Evolutionary conservation across 2,888 invertebrate genomes (phyloP).

Genomic region (Baronia brevicornis): DNA sequence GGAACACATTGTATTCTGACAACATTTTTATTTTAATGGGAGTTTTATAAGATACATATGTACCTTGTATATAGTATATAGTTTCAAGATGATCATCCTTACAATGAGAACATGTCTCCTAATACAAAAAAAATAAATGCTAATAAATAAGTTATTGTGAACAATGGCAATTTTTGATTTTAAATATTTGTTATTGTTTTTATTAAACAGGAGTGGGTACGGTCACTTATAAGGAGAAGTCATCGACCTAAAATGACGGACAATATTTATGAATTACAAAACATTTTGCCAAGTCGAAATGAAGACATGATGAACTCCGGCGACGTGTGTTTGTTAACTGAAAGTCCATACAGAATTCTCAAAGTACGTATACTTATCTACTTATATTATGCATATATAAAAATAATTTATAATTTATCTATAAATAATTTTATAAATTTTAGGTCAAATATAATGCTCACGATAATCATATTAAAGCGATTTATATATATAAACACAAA

Average conservation of each 20-base stretch:
- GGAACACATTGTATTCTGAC: no score
- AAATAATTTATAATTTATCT: background rate
- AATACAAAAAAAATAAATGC: no score
- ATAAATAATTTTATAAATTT: background rate
- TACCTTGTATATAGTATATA: no score
- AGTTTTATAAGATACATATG: no score
- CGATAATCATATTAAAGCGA: no score
- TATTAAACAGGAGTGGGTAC: slow-evolving; percentile 61
- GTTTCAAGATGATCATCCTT: no score
- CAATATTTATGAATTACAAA: slow-evolving; percentile 68
- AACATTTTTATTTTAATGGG: no score
- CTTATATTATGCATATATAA: background rate
- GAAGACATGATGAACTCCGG: slow-evolving; percentile 45
- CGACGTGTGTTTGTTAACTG: slow-evolving; percentile 83
- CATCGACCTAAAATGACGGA: slow-evolving; percentile 41
- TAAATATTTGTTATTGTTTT: slow-evolving; percentile 7
- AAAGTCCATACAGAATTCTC: slow-evolving; percentile 83
- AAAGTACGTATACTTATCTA: slow-evolving; percentile 73
- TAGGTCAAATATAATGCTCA: no score
- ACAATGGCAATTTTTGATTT: no score
- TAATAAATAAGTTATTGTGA: no score
- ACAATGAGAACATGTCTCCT: no score
- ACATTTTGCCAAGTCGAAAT: slow-evolving; percentile 64
- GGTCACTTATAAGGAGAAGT: slow-evolving; percentile 40
- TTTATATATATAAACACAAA: no score